phyloP scores from a whole-genome alignment of 2,888 invertebrate species.

The Lasioglossum pauxillum region DNA sequence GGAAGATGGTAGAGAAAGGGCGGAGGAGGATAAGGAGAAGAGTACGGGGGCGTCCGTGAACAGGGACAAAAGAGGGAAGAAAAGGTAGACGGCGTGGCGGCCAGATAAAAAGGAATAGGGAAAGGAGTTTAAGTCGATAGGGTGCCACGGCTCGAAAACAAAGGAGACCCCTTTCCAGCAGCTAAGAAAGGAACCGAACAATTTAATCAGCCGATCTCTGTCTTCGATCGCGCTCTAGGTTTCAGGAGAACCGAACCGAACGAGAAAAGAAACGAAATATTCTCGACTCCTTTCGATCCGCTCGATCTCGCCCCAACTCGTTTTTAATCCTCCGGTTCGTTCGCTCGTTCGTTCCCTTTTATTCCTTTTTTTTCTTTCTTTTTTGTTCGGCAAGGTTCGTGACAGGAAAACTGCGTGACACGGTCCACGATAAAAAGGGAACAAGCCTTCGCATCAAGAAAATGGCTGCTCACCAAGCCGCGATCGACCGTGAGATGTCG shows the following conservation, averaged over 20 bases:
- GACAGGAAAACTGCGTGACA: constrained; percentile 64
- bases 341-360: not conserved
- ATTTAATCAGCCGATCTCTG: constrained; percentile 73
- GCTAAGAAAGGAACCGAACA: constrained; percentile 64
- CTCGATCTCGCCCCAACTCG: not conserved
- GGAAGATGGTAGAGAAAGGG: not conserved
- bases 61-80: not conserved
- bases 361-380: not conserved
- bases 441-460: constrained; percentile 59
- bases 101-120: constrained; percentile 28
- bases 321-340: constrained; percentile 36
- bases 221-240: constrained; percentile 59
- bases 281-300: not conserved
- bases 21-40: not conserved
- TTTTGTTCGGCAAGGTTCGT: constrained; percentile 50
- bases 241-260: constrained; percentile 1
- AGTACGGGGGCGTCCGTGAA: not conserved
- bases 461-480: constrained; percentile 47
- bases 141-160: constrained; percentile 54
- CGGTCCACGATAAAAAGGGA: constrained; percentile 23
- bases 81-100: constrained; percentile 7
- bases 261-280: constrained; percentile 41
- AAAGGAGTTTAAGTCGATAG: constrained; percentile 52
- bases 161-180: constrained; percentile 47
- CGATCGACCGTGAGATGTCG: constrained; percentile 34